phyloP scores from a whole-genome alignment of 2,797 vertebrate genomes.

The Podarcis siculus region DNA sequence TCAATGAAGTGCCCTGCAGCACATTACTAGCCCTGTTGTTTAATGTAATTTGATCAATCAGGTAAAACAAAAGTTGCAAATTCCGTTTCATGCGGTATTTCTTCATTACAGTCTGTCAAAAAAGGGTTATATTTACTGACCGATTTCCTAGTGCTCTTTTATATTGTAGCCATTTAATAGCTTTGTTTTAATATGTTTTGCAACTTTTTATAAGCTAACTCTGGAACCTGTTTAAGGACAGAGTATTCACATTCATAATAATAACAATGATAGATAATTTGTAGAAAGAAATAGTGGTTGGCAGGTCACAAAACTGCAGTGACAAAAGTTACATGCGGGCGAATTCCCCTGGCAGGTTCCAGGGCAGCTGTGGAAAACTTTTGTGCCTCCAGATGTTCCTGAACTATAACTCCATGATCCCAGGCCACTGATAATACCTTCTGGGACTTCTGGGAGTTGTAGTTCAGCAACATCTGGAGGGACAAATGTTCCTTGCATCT shows the following conservation, averaged over 20 bases:
- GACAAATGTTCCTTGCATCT: too few species aligned
- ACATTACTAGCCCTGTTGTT: background rate
- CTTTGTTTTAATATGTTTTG: background rate
- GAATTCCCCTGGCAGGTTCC: too few species aligned
- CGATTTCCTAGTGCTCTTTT: background rate
- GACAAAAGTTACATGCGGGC: background rate
- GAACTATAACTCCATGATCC: too few species aligned
- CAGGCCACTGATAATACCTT: too few species aligned
- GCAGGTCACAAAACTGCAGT: background rate
- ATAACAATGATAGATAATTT: too few species aligned
- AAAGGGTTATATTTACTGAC: background rate
- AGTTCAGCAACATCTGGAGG: too few species aligned
- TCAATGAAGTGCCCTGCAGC: constrained; percentile 62
- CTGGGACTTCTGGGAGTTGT: too few species aligned
- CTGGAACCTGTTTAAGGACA: background rate
- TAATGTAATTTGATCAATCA: background rate
- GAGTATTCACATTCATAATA: background rate
- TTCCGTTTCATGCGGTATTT: constrained; percentile 15
- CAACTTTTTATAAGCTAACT: background rate
- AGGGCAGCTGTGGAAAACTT: too few species aligned
- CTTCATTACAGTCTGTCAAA: background rate
- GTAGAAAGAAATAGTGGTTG: background rate
- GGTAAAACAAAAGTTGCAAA: constrained; percentile 29
- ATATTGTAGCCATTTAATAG: background rate
- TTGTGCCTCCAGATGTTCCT: too few species aligned